Conservation (phyloP, 2,113 vertebrate genomes). For the Lucifuga dentata region DNA sequence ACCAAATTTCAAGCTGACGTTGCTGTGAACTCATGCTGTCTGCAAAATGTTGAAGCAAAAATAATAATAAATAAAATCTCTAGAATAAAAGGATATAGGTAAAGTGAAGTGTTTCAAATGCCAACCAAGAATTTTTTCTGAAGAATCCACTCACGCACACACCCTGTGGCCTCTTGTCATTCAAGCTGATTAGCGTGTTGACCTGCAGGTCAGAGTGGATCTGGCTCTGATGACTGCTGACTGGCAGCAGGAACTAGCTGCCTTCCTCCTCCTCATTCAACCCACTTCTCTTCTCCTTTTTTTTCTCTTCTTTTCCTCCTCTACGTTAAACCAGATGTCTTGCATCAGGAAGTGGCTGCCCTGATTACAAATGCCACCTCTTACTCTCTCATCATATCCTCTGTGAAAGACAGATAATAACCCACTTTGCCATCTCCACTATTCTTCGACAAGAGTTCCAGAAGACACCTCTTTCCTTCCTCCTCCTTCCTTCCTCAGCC, state of each 20-base stretch:
- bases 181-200: constrained; percentile 76
- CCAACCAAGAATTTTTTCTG: too few species aligned
- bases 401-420: constrained; percentile 22
- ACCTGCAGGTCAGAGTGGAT: constrained; percentile 70
- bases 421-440: background rate
- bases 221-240: constrained; percentile 75
- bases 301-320: constrained; percentile 16
- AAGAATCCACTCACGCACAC: background rate
- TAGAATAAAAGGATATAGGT: too few species aligned
- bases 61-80: too few species aligned
- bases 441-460: constrained; percentile 11
- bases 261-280: constrained; percentile 53
- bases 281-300: constrained; percentile 12
- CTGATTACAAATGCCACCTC: constrained; percentile 51
- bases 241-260: constrained; percentile 70
- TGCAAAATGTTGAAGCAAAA: too few species aligned
- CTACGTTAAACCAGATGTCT: constrained; percentile 65
- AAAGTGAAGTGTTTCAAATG: too few species aligned
- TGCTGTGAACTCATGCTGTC: too few species aligned
- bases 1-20: constrained; percentile 34
- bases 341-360: constrained; percentile 62
- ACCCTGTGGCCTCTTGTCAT: constrained; percentile 52
- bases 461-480: background rate
- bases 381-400: constrained; percentile 51
- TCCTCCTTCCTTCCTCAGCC: constrained; percentile 4